phyloP scores from a whole-genome alignment of 2,797 vertebrate genomes.

The Microctenopoma steveboyesi region DNA sequence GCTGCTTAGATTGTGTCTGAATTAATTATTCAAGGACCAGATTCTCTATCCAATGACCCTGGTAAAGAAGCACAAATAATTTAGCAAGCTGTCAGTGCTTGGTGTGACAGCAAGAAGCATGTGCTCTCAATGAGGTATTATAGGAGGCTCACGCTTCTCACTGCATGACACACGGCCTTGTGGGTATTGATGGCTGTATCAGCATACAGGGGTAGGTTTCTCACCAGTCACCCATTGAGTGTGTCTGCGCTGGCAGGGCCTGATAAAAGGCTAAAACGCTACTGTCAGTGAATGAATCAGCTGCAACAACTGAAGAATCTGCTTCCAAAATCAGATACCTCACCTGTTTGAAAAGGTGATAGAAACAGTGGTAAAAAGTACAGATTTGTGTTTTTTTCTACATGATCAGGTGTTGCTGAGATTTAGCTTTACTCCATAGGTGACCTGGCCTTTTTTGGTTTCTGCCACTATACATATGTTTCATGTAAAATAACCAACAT shows the following conservation, averaged over 20 bases:
- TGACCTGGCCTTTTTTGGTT: conserved; percentile 17
- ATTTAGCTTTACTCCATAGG: background rate
- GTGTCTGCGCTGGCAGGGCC: conserved; percentile 17
- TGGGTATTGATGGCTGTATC: conserved; percentile 81
- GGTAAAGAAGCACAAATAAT: conserved; percentile 88
- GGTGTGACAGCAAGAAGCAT: conserved; percentile 76
- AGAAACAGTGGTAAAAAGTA: conserved; percentile 1
- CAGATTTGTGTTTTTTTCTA: conserved; percentile 5
- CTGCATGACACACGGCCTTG: conserved; percentile 70
- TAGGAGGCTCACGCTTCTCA: conserved; percentile 62
- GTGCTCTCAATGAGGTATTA: conserved; percentile 74
- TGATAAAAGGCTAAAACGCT: conserved; percentile 51
- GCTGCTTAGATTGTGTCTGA: conserved; percentile 84
- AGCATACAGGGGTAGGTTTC: conserved; percentile 72
- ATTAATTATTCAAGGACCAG: conserved; percentile 86
- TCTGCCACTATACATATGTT: conserved; percentile 12
- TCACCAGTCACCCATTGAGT: conserved; percentile 48
- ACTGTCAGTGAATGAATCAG: conserved; percentile 37
- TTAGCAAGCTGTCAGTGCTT: conserved; percentile 83
- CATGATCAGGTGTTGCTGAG: background rate
- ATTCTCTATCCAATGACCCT: conserved; percentile 87
- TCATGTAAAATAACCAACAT: conserved; percentile 12
- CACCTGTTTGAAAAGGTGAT: conserved; percentile 33
- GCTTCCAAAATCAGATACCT: conserved; percentile 37
- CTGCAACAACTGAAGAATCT: conserved; percentile 19